Evolutionary conservation across 2,113 vertebrate genomes (phyloP).

Genomic region (Apteryx mantelli): DNA sequence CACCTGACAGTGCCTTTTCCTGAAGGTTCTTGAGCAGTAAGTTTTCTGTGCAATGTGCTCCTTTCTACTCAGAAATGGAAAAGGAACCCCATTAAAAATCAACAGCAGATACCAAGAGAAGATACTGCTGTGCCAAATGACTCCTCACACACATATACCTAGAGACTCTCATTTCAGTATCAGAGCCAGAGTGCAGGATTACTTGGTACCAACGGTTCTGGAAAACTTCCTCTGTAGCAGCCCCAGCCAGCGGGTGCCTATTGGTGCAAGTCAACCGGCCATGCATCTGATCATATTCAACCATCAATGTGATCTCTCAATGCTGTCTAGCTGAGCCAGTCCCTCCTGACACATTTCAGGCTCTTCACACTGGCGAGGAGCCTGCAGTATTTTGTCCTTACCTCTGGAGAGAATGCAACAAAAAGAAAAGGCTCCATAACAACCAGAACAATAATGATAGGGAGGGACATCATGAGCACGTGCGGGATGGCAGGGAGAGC

Average conservation of each 20-base stretch:
- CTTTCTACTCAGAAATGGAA: not conserved
- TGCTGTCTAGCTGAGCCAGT: not conserved
- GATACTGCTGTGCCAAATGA: not conserved
- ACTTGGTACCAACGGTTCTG: not conserved
- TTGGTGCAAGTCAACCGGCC: no score
- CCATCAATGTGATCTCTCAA: not conserved
- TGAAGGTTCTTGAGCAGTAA: not conserved
- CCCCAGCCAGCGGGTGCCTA: not conserved
- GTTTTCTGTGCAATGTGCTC: not conserved
- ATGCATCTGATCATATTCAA: not conserved
- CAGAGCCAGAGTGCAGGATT: not conserved
- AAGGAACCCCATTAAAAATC: not conserved
- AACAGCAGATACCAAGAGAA: not conserved
- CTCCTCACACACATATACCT: not conserved
- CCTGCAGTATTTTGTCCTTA: not conserved
- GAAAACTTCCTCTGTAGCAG: not conserved
- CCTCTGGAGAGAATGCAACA: not conserved
- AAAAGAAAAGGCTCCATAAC: not conserved
- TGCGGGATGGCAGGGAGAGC: not conserved
- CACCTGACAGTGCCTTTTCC: not conserved
- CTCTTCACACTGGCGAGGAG: not conserved
- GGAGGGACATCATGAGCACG: not conserved
- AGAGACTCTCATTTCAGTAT: not conserved
- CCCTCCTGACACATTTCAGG: not conserved
- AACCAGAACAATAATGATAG: not conserved